phyloP scores from a whole-genome alignment of 2,113 vertebrate genomes.

The Ornithorhynchus anatinus region DNA sequence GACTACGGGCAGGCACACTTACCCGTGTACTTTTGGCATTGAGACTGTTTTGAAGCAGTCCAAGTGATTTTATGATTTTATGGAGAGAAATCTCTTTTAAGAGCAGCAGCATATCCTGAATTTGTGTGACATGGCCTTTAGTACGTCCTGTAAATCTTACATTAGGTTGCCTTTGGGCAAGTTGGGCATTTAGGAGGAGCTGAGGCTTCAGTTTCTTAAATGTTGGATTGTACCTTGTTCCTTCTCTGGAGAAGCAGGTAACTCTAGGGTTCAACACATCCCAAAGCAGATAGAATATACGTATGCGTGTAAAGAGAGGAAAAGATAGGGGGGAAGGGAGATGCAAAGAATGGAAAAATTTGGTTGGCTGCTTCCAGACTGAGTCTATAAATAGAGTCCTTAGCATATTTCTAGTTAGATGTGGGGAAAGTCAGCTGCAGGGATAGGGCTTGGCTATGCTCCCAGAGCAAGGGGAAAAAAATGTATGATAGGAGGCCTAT shows the following conservation, averaged over 20 bases:
- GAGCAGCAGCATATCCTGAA: not conserved
- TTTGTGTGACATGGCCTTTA: not conserved
- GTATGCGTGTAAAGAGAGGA: not conserved
- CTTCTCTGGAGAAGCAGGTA: not conserved
- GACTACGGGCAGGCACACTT: too few relatives aligned
- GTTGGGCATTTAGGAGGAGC: not conserved
- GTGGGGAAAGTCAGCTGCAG: conserved; percentile 64
- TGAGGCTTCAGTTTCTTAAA: not conserved
- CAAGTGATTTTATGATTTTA: too few relatives aligned
- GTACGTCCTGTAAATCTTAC: not conserved
- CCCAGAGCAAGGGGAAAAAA: conserved; percentile 51
- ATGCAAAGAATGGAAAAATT: conserved; percentile 63
- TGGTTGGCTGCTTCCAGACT: conserved; percentile 56
- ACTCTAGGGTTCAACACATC: conserved; percentile 34
- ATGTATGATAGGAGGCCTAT: conserved; percentile 52
- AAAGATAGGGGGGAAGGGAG: not conserved
- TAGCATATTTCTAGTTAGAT: conserved; percentile 68
- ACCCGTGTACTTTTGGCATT: not conserved
- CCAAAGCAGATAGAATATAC: conserved; percentile 2
- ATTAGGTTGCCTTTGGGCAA: not conserved
- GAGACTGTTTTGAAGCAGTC: not conserved
- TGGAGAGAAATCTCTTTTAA: not conserved
- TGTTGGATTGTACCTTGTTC: not conserved
- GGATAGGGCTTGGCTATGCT: conserved; percentile 62
- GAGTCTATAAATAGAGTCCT: conserved; percentile 63